These are phyloP conservation scores for Hirtodrosophila histrioides DNA, from an alignment of 2,888 invertebrate genomes.

Conservation along the genomic window DNA sequence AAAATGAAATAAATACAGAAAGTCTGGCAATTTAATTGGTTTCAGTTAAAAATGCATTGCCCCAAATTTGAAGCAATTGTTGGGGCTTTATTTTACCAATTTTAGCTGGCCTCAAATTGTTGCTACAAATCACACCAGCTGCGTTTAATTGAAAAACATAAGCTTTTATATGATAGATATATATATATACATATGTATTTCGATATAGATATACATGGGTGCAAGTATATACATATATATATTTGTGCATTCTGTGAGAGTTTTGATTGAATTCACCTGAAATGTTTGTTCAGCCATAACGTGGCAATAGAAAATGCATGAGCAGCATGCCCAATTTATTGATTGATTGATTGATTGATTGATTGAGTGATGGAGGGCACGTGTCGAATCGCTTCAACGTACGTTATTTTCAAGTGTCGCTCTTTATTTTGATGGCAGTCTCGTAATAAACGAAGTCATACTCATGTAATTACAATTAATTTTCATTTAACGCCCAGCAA, in stretches of 20 bases:
- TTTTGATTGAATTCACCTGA: conserved; percentile 61
- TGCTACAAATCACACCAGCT: conserved; percentile 41
- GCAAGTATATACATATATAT: neutral
- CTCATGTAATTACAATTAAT: conserved; percentile 67
- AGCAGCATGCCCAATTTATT: conserved; percentile 48
- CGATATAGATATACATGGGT: neutral
- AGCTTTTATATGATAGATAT: conserved; percentile 6
- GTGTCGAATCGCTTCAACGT: conserved; percentile 7
- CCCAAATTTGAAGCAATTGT: conserved; percentile 16
- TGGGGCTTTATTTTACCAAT: conserved; percentile 10
- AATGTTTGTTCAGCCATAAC: conserved; percentile 41
- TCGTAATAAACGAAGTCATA: conserved; percentile 50
- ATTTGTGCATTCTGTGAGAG: conserved; percentile 36
- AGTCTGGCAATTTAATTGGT: conserved; percentile 49
- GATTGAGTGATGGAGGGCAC: conserved; percentile 26
- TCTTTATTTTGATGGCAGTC: conserved; percentile 36
- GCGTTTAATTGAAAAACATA: conserved; percentile 49
- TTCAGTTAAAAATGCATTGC: conserved; percentile 34
- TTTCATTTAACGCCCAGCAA: conserved; percentile 57
- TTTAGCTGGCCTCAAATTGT: conserved; percentile 7
- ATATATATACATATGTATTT: no score
- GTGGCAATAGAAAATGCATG: conserved; percentile 50
- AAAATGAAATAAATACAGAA: conserved; percentile 14
- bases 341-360: conserved; percentile 50
- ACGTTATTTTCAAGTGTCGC: conserved; percentile 5